Base-by-base conservation (phyloP, 1,140 invertebrate species). In the Aphaenogaster ashmeadi region DNA sequence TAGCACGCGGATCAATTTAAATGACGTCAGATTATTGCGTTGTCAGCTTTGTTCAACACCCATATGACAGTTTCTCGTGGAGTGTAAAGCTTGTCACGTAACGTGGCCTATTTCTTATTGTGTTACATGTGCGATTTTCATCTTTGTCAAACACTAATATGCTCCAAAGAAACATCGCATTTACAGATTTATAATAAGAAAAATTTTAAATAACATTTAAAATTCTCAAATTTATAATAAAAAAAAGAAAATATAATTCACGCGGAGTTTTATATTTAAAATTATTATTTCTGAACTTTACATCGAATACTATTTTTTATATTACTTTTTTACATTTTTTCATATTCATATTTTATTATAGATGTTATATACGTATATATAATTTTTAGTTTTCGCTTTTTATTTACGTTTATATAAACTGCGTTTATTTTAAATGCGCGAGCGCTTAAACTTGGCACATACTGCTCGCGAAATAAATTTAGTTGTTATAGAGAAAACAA, bases 21-120 rank as follows among this genome's bases (percentile, higher is more conserved):
- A 79, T 79, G 83, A 64, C 58, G 74, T 86, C 36, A 62, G 83
- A 66, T 88, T 89, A 88, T 84, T 80, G 50, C 38, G 54, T 77
- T 85, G 78, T 69, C 78, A 78, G 50, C 41, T 60, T 75, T 41
- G 62, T 66, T 36, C 74, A 67, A 52, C 83, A 66, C 27, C 18
- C 38, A 66, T 47, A 15, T 21, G 83, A 79, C 56, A 75, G 58
- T 86, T 79, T 79, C 83, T 64, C 83, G 44, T 11, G 18, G 21
- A 47, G 27, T 86, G 60, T 75, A 84, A 60, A 84, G 80, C 80
- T 74, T 47, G 41, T 75, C 54, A 47, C n/a, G 18, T 71, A 71
- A 56, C 50, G 9, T 58, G 80, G 11, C 80, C 80, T 84, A 84
- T 84, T 84, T 84, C 80, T 84, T 62, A 27, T 50, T 47, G 69